Evolutionary conservation across 2,888 invertebrate species (phyloP), one percentile per base, ranked within the genome.

Genomic region (Ctena decussata): DNA sequence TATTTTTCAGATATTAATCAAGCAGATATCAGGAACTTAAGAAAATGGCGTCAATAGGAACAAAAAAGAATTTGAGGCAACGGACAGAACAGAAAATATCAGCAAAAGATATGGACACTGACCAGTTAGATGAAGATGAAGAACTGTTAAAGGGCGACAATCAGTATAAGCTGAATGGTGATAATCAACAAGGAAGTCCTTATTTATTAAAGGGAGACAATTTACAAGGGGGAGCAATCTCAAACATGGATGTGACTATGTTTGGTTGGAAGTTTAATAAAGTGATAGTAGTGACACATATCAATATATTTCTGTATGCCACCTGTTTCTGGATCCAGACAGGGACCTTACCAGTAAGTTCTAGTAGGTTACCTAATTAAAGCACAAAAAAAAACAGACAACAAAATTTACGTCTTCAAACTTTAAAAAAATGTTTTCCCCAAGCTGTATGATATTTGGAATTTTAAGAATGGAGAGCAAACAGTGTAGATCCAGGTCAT

Each of bases 301-400:
- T 93, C 21, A 93, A 93, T 73, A 92, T 94, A 44, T 92, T 93
- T 46, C 80, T 94, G 39, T 94, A 94, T 84, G 88, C 94, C 3
- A 87, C 91, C 60, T 93, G 93, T 74, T 94, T 94, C 83, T 94
- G 94, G 93, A 94, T 94, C 44, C 94, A 94, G 80, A 91, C 82
- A n/a, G 93, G 93, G 37, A 90, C 92, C 8, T 75, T 94, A 41
- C 94, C 94, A 35, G 94, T 94, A 89, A 84, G 91, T 90, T 24
- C 12, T 46, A 46, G 46, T 21, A 46, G 15, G 6, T n/a, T n/a
- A n/a, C n/a, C n/a, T n/a, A n/a, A n/a, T n/a, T n/a, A n/a, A n/a
- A n/a, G n/a, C n/a, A n/a, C n/a, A n/a, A n/a, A n/a, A n/a, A n/a
- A n/a, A n/a, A n/a, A n/a, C n/a, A n/a, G n/a, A n/a, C n/a, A n/a